These are phyloP conservation scores for Cataglyphis hispanica DNA, from an alignment of 1,140 invertebrate species.

Conservation along the genomic window DNA sequence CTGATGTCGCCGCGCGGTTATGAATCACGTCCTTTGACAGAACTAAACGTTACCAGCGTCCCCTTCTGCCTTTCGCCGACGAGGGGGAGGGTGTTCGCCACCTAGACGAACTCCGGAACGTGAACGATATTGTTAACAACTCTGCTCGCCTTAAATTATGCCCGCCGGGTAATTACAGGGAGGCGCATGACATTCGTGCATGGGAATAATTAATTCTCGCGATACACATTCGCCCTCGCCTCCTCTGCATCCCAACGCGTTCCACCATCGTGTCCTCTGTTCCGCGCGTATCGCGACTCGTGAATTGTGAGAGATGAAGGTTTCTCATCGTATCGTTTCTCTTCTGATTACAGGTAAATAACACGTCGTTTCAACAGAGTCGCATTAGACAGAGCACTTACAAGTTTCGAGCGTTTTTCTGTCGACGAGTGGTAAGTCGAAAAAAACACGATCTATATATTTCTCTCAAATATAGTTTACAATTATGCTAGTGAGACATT, in stretches of 20 bases:
- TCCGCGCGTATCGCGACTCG: not conserved
- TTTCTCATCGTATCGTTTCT: conserved; percentile 1
- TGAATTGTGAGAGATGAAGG: not conserved
- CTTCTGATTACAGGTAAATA: conserved; percentile 82
- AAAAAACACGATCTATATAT: not conserved
- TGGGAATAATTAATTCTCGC: conserved; percentile 85
- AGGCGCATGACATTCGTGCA: conserved; percentile 84
- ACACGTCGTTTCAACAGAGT: conserved; percentile 36
- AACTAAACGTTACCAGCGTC: conserved; percentile 53
- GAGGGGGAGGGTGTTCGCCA: conserved; percentile 36
- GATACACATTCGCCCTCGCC: conserved; percentile 78
- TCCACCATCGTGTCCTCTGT: conserved; percentile 25
- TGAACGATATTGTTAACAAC: conserved; percentile 83
- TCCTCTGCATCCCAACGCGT: conserved; percentile 44
- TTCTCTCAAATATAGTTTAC: not conserved
- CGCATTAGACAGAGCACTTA: conserved; percentile 32
- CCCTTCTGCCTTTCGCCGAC: not conserved
- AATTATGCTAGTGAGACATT: not conserved
- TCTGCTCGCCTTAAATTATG: conserved; percentile 83
- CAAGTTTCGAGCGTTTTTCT: conserved; percentile 26
- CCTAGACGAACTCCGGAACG: conserved; percentile 64
- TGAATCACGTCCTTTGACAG: conserved; percentile 73
- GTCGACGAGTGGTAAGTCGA: conserved; percentile 67
- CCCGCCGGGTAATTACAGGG: conserved; percentile 83
- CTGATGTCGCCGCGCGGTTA: conserved; percentile 63